Base-by-base conservation (phyloP, 2,888 invertebrate genomes). In the Lasius platythorax region DNA sequence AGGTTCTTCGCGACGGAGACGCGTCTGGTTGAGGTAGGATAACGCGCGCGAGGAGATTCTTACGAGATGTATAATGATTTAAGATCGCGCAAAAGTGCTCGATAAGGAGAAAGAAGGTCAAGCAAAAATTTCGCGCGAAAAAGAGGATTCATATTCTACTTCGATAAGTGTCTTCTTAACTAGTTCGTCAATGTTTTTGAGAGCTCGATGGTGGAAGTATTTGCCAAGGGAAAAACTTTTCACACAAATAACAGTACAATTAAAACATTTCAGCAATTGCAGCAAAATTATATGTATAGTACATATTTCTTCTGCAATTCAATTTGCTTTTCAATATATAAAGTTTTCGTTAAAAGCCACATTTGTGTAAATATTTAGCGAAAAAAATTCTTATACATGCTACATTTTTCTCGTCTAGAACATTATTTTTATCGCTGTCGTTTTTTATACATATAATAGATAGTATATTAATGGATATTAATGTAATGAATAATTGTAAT, bases 61-160 rank as follows among this genome's bases (percentile, higher is more conserved):
- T 46, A 78, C n/a, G 1, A 43, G 23, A 23, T 72, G 30, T 12
- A 50, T 40, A 58, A 70, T 72, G 37, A 78, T 56, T 78, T 78
- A 78, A 78, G 40, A 23, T 61, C 72, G 30, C n/a, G 33, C 43
- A n/a, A 23, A 33, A 72, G 8, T 46, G 23, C 18, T n/a, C 58
- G n/a, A 79, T 3, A 53, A 53, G 15, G 2, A 5, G 30, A 23
- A 12, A 33, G 18, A 66, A 56, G 46, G 23, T 72, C 72, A 15
- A 72, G 28, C 11, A 6, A 33, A 61, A 61, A 70, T 79, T 33
- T 9, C 18, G 18, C 56, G 43, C 15, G 8, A 33, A 23, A 23
- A 11, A 61, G 37, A 37, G 37, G 37, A 37, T 37, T 37, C 37
- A 5, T 37, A 15, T 4, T 5, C 58, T n/a, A 30, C 30, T 30